Conservation (phyloP, 2,113 vertebrate species). For the Pholis gunnellus region DNA sequence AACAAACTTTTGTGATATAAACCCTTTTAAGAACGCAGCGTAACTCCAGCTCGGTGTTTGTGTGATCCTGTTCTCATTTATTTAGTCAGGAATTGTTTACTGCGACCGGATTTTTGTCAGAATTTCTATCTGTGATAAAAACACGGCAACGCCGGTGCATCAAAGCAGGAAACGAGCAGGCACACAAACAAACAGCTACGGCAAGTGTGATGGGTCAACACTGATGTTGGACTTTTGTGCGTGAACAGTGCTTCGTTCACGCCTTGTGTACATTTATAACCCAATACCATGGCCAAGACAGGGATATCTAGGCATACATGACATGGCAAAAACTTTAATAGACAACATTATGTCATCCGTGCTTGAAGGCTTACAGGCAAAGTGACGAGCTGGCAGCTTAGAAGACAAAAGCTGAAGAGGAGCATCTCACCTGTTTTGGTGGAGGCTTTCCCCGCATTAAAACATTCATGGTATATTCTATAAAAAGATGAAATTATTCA, state of each 20-base stretch:
- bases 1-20: not conserved
- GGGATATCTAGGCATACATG: not conserved
- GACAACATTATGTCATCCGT: not conserved
- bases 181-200: not conserved
- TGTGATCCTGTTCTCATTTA: not conserved
- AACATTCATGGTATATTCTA: not conserved
- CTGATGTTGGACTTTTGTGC: not conserved
- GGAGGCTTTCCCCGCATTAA: no score
- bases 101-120: not conserved
- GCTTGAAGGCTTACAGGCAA: no score
- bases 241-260: not conserved
- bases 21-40: slow-evolving; percentile 1
- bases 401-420: no score
- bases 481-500: slow-evolving; percentile 3
- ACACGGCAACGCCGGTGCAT: no score
- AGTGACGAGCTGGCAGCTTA: no score
- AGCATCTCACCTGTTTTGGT: no score
- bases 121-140: not conserved
- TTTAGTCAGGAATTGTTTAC: not conserved
- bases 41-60: not conserved
- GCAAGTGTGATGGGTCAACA: no score
- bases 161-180: not conserved
- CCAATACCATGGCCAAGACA: not conserved
- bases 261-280: not conserved
- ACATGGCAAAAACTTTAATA: not conserved